Evolutionary conservation across 2,797 vertebrate genomes (phyloP).

Genomic region (Gymnothorax reevesii): DNA sequence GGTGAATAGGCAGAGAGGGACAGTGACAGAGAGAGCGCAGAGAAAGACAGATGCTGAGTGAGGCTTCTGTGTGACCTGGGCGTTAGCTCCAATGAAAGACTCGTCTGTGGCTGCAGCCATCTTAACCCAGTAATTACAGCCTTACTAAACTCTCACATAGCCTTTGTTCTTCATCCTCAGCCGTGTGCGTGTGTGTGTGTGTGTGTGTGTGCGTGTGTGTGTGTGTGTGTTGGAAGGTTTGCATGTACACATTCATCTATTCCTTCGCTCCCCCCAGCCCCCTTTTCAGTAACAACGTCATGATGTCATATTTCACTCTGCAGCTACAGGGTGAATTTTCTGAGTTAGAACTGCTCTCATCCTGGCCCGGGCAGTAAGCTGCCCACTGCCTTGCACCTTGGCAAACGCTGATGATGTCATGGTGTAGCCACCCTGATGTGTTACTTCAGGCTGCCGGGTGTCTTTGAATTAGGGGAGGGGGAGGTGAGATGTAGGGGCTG

Average conservation of each 20-base stretch:
- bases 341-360: neutral
- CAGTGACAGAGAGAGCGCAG: neutral
- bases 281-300: neutral
- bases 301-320: neutral
- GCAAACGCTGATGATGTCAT: neutral
- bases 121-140: neutral
- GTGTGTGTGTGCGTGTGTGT: neutral
- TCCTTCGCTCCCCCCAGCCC: neutral
- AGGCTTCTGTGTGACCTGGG: neutral
- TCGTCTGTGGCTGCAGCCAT: neutral
- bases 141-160: neutral
- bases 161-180: slow-evolving; percentile 2
- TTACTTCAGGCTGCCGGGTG: neutral
- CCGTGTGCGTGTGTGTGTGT: neutral
- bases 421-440: neutral
- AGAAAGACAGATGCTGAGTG: neutral
- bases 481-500: neutral
- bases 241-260: neutral
- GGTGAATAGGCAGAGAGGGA: neutral
- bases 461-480: neutral
- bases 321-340: neutral
- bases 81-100: neutral
- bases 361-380: neutral
- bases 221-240: neutral
- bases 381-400: neutral